Base-by-base conservation (phyloP, 2,113 vertebrate species). In the Oceanodroma tethys region DNA sequence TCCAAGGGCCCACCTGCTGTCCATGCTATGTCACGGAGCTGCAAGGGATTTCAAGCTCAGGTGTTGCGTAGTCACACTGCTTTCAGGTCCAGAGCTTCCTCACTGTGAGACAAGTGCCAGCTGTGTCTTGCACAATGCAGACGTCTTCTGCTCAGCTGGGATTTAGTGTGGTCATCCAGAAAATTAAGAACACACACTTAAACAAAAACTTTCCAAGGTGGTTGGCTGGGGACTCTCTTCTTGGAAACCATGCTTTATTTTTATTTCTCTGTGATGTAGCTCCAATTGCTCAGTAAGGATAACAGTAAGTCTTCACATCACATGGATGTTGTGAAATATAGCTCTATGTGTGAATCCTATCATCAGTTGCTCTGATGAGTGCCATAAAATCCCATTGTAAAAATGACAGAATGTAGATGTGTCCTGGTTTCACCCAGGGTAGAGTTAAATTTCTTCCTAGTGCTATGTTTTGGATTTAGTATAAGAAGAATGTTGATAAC, bases 21-120 rank as follows among this genome's bases (percentile, higher is more conserved):
- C 30, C n/a, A 4, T 17, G 21, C 10, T 55, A 2, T 17, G 21
- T 25, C 19, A 22, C 3, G 7, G 32, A 76, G 5, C 25, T 83
- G 36, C 45, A 66, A 80, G 29, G 14, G 63, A 45, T 73, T 73
- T 86, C n/a, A 47, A 66, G 30, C 30, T 82, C 43, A 9, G 11
- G 17, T 16, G 16, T 32, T 1, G 1, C 3, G 4, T 13, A 25
- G 20, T 22, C 19, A 22, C 9, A 7, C 7, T 48, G 71, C 18
- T 13, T 90, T 90, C 30, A n/a, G 21, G 72, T 38, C 22, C 22
- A 50, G 55, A 82, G 30, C 14, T 84, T 32, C 7, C n/a, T 71
- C 4, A 1, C n/a, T 60, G 21, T 22, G 34, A 76, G 62, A 60
- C 8, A 82, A 56, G 25, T 26, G 6, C 6, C 71, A 73, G 48